Conservation (phyloP, 2,888 invertebrate genomes). For the Philhelius pedissequus region DNA sequence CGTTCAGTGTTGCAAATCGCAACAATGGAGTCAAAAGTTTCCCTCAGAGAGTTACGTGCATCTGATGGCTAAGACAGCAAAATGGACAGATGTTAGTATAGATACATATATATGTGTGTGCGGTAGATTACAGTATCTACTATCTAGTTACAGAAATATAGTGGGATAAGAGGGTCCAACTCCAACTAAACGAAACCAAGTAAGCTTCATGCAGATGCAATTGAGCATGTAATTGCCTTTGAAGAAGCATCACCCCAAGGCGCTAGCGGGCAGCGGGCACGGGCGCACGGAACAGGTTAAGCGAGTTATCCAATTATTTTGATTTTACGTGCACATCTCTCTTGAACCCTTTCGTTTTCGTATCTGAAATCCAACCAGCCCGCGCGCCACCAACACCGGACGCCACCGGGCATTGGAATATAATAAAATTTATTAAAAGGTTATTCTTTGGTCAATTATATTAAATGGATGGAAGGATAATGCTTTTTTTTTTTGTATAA, state of each 20-base stretch:
- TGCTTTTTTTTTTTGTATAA: not conserved
- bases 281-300: no score
- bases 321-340: slow-evolving; percentile 47
- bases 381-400: no score
- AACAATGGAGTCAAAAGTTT: slow-evolving; percentile 58
- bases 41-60: slow-evolving; percentile 48
- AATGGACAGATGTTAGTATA: slow-evolving; percentile 32
- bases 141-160: no score
- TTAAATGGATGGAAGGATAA: not conserved
- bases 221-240: slow-evolving; percentile 64
- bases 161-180: not conserved
- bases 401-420: slow-evolving; percentile 37
- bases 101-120: not conserved
- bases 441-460: slow-evolving; percentile 47
- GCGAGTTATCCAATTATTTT: slow-evolving; percentile 61
- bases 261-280: no score
- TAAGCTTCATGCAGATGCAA: slow-evolving; percentile 44
- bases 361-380: no score
- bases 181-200: not conserved
- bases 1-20: slow-evolving; percentile 39
- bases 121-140: not conserved
- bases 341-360: not conserved
- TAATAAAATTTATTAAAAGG: slow-evolving; percentile 61
- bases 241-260: slow-evolving; percentile 18
- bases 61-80: slow-evolving; percentile 57